A percentile compares a stretch with the other conserved stretches of the same genome.
Evolutionary conservation across 2,113 vertebrate genomes (phyloP).

Genomic region (Aythya baeri): DNA sequence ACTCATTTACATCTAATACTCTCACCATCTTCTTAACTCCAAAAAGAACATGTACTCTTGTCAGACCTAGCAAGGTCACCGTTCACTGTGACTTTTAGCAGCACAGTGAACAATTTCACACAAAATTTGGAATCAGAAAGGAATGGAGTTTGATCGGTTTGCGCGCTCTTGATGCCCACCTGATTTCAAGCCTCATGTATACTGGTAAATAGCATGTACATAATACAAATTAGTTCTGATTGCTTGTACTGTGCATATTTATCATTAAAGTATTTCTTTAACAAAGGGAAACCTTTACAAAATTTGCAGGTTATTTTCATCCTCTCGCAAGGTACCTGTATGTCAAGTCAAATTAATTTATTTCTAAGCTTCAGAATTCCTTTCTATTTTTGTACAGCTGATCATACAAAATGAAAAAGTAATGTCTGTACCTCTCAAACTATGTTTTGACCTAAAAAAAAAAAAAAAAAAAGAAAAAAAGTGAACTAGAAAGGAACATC

Average conservation of each 20-base stretch:
- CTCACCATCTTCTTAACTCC: not conserved
- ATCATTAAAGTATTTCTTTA: not conserved
- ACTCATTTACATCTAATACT: not conserved
- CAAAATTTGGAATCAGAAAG: constrained; percentile 8
- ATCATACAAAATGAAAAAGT: not conserved
- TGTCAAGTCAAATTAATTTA: not conserved
- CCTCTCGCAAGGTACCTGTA: not conserved
- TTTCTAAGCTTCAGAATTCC: not conserved
- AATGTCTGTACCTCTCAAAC: not conserved
- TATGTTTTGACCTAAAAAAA: not conserved
- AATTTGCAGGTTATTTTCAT: not conserved
- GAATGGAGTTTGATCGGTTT: not conserved
- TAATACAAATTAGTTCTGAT: not conserved
- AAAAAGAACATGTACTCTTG: constrained; percentile 15
- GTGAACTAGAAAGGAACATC: not conserved
- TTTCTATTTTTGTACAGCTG: not conserved
- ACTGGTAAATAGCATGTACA: not conserved
- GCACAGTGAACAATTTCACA: not conserved
- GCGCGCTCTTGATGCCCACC: not conserved
- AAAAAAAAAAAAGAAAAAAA: not conserved
- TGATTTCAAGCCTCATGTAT: not conserved
- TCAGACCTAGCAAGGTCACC: constrained; percentile 2
- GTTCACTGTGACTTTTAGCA: too few relatives aligned
- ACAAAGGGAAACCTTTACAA: not conserved
- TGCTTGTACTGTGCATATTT: not conserved